phyloP scores from a whole-genome alignment of 2,888 invertebrate genomes.

The Thymelicus acteon region DNA sequence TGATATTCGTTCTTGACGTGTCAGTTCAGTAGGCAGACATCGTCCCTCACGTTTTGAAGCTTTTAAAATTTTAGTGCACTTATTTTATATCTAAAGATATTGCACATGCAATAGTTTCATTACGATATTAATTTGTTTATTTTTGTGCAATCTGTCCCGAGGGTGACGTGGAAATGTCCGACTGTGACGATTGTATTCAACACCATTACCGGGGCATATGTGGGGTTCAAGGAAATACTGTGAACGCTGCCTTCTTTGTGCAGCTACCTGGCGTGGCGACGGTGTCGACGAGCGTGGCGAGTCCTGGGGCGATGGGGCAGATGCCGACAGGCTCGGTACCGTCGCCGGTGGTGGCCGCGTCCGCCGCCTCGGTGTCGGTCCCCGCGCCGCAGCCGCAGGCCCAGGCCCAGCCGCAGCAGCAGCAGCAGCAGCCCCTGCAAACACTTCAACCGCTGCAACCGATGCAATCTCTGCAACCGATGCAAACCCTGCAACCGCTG shows the following conservation, averaged over 20 bases:
- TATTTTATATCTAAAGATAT: background rate
- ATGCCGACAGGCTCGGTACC: constrained; percentile 57
- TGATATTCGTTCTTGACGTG: background rate
- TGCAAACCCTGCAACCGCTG: background rate
- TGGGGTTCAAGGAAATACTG: background rate
- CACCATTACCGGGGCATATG: background rate
- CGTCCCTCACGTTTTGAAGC: background rate
- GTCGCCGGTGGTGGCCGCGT: constrained; percentile 53
- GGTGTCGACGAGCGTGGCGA: constrained; percentile 71
- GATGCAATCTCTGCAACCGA: constrained; percentile 1
- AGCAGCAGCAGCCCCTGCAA: constrained; percentile 33
- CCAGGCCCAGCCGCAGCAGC: constrained; percentile 46
- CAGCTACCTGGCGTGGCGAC: constrained; percentile 77
- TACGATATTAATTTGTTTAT: background rate
- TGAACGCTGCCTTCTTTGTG: constrained; percentile 41
- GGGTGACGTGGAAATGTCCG: background rate
- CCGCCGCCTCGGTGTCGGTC: constrained; percentile 44
- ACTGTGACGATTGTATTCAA: background rate
- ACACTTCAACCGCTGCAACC: background rate
- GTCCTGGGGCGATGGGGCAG: constrained; percentile 60
- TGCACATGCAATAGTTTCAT: background rate
- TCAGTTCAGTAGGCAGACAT: background rate
- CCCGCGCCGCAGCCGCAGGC: constrained; percentile 23
- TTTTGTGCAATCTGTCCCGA: background rate
- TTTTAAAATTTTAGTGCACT: background rate